Percentiles rank a stretch among this genome's conserved stretches.
Conservation (phyloP, 2,888 invertebrate genomes). For the Pseudoips prasinana region DNA sequence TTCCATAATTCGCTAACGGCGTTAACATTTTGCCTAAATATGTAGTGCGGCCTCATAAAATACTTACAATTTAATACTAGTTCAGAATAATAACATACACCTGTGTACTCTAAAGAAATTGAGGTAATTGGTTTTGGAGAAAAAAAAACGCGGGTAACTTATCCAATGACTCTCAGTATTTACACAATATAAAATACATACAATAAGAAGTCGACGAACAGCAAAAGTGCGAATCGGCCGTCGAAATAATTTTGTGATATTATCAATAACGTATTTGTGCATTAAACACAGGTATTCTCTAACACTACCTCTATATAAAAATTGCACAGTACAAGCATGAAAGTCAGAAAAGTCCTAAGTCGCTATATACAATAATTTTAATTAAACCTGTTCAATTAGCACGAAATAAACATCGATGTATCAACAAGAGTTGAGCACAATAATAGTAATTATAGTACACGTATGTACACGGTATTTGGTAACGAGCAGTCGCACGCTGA, state of each 20-base stretch:
- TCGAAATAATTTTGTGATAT: constrained; percentile 45
- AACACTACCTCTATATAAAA: constrained; percentile 50
- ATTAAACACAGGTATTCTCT: constrained; percentile 51
- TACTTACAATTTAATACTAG: constrained; percentile 69
- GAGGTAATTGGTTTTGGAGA: constrained; percentile 81
- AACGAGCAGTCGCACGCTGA: constrained; percentile 37
- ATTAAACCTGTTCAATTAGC: constrained; percentile 35
- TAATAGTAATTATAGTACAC: constrained; percentile 41
- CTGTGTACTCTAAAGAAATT: constrained; percentile 75
- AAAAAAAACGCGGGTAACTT: constrained; percentile 75
- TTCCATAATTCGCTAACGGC: constrained; percentile 45
- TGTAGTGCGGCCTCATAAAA: constrained; percentile 57
- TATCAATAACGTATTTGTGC: constrained; percentile 31
- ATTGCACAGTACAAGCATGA: constrained; percentile 58
- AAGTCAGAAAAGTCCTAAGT: constrained; percentile 28
- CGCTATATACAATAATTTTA: constrained; percentile 48
- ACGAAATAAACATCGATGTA: constrained; percentile 23
- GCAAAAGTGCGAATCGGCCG: constrained; percentile 19
- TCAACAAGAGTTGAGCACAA: constrained; percentile 44
- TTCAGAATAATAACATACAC: constrained; percentile 65
- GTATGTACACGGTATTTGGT: constrained; percentile 62
- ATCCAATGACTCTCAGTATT: constrained; percentile 77
- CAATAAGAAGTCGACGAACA: constrained; percentile 37
- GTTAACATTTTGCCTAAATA: constrained; percentile 46
- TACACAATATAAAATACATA: constrained; percentile 55